A percentile compares a stretch with the other conserved stretches of the same genome.
These are phyloP conservation scores for Semnornis frantzii DNA, from an alignment of 2,113 vertebrate genomes.

Conservation along the genomic window DNA sequence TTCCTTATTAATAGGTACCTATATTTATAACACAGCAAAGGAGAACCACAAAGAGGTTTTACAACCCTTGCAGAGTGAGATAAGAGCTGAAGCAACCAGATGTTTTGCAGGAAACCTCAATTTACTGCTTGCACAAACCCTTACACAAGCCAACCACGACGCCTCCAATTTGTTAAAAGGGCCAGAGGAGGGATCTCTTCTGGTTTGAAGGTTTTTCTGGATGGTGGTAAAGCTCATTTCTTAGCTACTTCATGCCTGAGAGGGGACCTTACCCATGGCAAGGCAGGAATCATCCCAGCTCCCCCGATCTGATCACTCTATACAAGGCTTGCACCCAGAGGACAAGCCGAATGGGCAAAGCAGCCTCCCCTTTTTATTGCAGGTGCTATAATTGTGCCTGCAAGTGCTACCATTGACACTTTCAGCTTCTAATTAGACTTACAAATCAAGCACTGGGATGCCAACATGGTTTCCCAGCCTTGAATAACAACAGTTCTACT, in stretches of 20 bases:
- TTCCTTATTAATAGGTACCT: slow-evolving; percentile 47
- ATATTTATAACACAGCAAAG: slow-evolving; percentile 26
- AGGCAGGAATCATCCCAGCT: background rate
- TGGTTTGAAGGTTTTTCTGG: slow-evolving; percentile 26
- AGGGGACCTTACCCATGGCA: background rate
- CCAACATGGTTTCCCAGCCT: background rate
- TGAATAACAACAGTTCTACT: background rate
- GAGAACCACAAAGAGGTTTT: slow-evolving; percentile 61
- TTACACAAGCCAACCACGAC: background rate
- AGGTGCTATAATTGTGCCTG: slow-evolving; percentile 42
- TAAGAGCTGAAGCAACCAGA: slow-evolving; percentile 63
- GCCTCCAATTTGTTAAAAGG: slow-evolving; percentile 29
- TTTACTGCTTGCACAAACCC: slow-evolving; percentile 34
- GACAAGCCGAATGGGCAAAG: slow-evolving; percentile 31
- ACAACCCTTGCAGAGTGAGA: background rate
- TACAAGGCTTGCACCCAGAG: background rate
- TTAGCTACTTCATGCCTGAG: slow-evolving; percentile 13
- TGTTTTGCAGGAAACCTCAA: slow-evolving; percentile 67
- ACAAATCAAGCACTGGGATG: slow-evolving; percentile 15
- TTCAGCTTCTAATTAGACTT: slow-evolving; percentile 45
- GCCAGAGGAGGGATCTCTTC: background rate
- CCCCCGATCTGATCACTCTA: background rate
- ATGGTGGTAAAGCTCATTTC: slow-evolving; percentile 4
- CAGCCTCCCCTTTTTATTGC: background rate
- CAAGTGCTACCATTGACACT: slow-evolving; percentile 22